Evolutionary conservation across 2,888 invertebrate species (phyloP), one percentile per base, ranked within the genome.

Genomic region (Caenorhabditis sp.): DNA sequence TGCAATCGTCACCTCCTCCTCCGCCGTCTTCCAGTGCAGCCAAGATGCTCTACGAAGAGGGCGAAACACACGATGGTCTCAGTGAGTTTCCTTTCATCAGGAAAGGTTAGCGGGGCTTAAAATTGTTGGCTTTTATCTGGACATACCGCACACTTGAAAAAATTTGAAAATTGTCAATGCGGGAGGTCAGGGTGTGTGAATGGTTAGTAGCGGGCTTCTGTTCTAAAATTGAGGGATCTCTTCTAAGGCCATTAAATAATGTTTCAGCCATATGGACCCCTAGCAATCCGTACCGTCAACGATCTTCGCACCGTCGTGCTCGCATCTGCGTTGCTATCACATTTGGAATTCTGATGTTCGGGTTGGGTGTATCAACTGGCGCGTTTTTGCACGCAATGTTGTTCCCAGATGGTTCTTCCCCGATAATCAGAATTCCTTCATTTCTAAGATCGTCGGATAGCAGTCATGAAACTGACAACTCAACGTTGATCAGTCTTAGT

Each of bases 341-440:
- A 10, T 54, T 84, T 8, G 66, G 51, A 12, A 4, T 85, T 12
- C 64, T 87, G 6, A 84, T 87, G 80, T 84, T 89, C 26, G 59
- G 86, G 1, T 19, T 88, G 5, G 89, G 89, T 8, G 31, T 84
- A 14, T 83, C 85, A 22, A 61, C 85, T 22, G 89, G 89, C 1
- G 86, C 85, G n/a, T 82, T 85, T 44, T 51, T 88, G 16, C 84
- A 86, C 59, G 83, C 85, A 2, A 47, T 84, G 10, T 0, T 75
- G 0, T 80, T 61, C 47, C 85, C 86, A 1, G 82, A 84, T 41
- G 82, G 80, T 49, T 75, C 61, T 1, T 76, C 81, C 16, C 82
- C 77, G 14, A 59, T 82, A 49, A 70, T 86, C 7, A 47, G 59
- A 26, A 24, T 76, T 41, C 47, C 68, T 1, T 41, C 75, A 5